phyloP scores from a whole-genome alignment of 2,797 vertebrate genomes.

The Staurois parvus region DNA sequence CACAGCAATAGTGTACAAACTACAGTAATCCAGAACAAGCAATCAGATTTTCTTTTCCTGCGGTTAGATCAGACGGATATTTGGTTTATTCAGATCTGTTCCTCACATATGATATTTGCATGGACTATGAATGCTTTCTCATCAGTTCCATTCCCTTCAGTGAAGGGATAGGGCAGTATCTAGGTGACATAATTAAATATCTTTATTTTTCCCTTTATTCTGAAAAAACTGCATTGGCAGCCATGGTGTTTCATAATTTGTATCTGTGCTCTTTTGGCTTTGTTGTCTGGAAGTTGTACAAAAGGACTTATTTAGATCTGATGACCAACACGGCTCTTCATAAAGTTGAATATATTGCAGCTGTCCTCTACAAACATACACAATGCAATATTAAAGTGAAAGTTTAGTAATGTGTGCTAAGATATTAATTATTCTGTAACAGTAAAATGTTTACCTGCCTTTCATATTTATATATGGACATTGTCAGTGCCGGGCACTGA shows the following conservation, averaged over 20 bases:
- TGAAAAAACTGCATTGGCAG: neutral
- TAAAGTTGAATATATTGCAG: conserved; percentile 26
- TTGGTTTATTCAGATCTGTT: no score
- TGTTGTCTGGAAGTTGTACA: conserved; percentile 42
- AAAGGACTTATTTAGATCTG: conserved; percentile 44
- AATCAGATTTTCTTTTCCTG: neutral
- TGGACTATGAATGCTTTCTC: no score
- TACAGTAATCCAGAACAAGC: no score
- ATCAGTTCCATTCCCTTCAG: neutral
- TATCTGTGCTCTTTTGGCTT: conserved; percentile 34
- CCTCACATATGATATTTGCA: no score
- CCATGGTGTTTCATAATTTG: conserved; percentile 12
- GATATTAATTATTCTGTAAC: neutral
- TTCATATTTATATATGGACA: neutral
- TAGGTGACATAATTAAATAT: neutral
- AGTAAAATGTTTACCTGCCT: neutral
- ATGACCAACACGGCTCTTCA: conserved; percentile 38
- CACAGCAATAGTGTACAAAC: no score
- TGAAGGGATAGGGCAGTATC: neutral
- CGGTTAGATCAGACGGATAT: neutral
- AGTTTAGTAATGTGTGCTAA: neutral
- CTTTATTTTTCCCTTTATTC: conserved; percentile 18
- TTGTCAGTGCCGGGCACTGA: no score
- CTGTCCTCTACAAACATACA: conserved; percentile 10
- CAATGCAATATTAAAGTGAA: neutral